Evolutionary conservation across 2,113 vertebrate species (phyloP).

Genomic region (Ifrita kowaldi): DNA sequence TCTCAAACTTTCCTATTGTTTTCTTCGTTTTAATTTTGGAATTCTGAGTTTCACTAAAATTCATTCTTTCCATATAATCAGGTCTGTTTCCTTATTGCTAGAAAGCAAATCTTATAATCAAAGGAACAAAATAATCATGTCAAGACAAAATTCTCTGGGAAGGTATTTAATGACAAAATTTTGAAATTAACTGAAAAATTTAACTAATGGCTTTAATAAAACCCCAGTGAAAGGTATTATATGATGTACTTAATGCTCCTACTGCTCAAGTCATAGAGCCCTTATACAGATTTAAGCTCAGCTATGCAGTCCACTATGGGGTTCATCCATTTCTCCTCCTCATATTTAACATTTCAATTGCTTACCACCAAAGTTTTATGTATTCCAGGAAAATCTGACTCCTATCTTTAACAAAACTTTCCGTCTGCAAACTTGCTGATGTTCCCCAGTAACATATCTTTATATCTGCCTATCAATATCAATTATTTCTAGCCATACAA

Average conservation of each 20-base stretch:
- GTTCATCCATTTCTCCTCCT: background rate
- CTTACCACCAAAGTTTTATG: background rate
- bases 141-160: background rate
- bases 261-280: background rate
- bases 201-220: background rate
- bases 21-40: background rate
- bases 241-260: background rate
- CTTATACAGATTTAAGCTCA: background rate
- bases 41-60: background rate
- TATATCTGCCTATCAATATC: background rate
- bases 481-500: background rate
- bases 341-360: background rate
- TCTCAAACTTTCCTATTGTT: background rate
- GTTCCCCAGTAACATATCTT: rapidly evolving
- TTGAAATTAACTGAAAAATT: background rate
- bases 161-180: background rate
- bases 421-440: background rate
- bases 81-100: background rate
- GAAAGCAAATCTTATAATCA: background rate
- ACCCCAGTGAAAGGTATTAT: background rate
- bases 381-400: background rate
- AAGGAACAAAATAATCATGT: background rate
- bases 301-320: background rate
- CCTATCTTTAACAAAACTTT: background rate
- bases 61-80: background rate